Conservation (phyloP, 1,140 invertebrate genomes). For the Semibalanus balanoides region DNA sequence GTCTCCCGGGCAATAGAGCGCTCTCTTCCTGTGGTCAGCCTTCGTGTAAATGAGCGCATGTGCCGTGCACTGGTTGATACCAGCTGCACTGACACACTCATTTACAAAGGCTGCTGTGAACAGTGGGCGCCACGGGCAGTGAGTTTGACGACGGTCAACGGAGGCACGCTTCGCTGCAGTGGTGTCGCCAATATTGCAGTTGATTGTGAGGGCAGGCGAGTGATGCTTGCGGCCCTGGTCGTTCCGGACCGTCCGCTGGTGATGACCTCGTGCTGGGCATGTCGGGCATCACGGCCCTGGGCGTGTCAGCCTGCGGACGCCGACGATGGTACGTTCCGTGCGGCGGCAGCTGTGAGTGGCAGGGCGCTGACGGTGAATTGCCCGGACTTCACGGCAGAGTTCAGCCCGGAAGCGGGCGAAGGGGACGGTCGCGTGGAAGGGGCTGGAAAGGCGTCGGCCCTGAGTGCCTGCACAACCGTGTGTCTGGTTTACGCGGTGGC, state of each 20-base stretch:
- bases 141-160: neutral
- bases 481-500: neutral
- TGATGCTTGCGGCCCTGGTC: neutral
- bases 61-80: neutral
- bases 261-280: neutral
- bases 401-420: neutral
- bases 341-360: neutral
- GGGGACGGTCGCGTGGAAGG: neutral
- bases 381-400: neutral
- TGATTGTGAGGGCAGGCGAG: neutral
- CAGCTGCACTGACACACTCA: neutral
- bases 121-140: neutral
- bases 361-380: neutral
- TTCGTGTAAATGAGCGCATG: neutral
- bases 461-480: neutral
- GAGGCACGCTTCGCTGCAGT: neutral
- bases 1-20: neutral
- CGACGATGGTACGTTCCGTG: neutral
- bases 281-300: too few relatives aligned
- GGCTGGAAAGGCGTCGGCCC: neutral
- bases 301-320: neutral
- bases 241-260: neutral
- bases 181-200: neutral
- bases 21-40: too few relatives aligned
- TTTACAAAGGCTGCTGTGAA: neutral